Conservation (phyloP, 2,113 vertebrate species). For the Bubo blakistoni region DNA sequence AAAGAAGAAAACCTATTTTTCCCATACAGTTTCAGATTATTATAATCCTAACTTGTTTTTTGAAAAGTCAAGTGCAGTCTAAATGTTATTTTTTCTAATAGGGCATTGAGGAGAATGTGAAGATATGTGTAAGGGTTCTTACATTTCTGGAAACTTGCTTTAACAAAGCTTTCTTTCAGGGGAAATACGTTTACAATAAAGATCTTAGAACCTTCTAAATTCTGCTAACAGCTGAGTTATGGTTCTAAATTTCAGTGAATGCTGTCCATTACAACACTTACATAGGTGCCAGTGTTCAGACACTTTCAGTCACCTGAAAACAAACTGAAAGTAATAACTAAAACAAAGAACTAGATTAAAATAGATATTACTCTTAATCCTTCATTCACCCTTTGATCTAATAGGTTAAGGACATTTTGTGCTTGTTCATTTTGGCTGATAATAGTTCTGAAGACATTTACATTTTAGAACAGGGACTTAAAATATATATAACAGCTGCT, state of each 20-base stretch:
- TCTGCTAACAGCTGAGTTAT: neutral
- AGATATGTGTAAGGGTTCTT: neutral
- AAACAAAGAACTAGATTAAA: neutral
- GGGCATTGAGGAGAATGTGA: neutral
- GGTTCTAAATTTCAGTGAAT: neutral
- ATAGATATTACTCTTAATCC: neutral
- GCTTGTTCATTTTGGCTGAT: neutral
- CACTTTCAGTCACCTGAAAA: neutral
- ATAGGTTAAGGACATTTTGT: neutral
- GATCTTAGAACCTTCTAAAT: neutral
- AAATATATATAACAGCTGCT: conserved; percentile 36
- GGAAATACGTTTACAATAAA: neutral
- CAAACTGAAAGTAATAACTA: neutral
- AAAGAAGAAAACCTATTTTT: neutral
- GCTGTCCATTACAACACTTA: neutral
- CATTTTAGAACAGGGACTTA: neutral
- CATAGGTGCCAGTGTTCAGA: neutral
- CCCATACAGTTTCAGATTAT: conserved; percentile 1
- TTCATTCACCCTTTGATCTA: neutral
- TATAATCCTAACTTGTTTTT: conserved; percentile 22
- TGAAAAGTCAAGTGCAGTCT: neutral
- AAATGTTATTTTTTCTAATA: neutral
- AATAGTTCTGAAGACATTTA: conserved; percentile 12
- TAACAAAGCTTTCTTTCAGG: neutral
- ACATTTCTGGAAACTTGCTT: conserved; percentile 11